Conservation (phyloP, 2,113 vertebrate genomes). For the Bos javanicus region DNA sequence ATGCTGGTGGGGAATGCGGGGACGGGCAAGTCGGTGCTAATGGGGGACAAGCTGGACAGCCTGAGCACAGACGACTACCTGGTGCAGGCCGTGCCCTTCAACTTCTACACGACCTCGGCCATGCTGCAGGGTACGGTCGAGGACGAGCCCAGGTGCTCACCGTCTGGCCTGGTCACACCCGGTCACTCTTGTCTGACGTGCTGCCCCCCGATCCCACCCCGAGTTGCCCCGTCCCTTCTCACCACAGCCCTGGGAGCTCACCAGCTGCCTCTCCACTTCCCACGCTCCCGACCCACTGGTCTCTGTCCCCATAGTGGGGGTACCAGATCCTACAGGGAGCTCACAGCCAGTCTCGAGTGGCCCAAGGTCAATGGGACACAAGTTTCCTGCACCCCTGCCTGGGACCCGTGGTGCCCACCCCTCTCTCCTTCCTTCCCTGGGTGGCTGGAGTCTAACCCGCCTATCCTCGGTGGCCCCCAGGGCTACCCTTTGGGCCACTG, state of each 20-base stretch:
- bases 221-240: too few species aligned
- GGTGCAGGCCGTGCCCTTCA: constrained; percentile 83
- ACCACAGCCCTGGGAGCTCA: neutral
- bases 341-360: rapidly evolving
- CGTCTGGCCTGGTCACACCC: neutral
- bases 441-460: rapidly evolving
- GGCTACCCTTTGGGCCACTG: neutral
- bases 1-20: constrained; percentile 86
- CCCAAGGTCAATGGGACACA: rapidly evolving
- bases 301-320: neutral
- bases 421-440: neutral
- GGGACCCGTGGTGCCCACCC: neutral
- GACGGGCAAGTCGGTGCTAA: constrained; percentile 82
- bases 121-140: constrained; percentile 81
- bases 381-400: neutral
- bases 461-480: rapidly evolving
- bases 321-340: neutral
- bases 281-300: neutral
- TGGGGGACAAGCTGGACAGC: constrained; percentile 80
- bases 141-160: neutral
- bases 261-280: neutral
- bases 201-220: neutral
- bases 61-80: constrained; percentile 75
- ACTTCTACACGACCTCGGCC: constrained; percentile 87
- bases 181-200: rapidly evolving